Percentiles rank a stretch among this genome's conserved stretches.
phyloP scores from a whole-genome alignment of 2,888 invertebrate species.

The Chymomyza fuscimana region DNA sequence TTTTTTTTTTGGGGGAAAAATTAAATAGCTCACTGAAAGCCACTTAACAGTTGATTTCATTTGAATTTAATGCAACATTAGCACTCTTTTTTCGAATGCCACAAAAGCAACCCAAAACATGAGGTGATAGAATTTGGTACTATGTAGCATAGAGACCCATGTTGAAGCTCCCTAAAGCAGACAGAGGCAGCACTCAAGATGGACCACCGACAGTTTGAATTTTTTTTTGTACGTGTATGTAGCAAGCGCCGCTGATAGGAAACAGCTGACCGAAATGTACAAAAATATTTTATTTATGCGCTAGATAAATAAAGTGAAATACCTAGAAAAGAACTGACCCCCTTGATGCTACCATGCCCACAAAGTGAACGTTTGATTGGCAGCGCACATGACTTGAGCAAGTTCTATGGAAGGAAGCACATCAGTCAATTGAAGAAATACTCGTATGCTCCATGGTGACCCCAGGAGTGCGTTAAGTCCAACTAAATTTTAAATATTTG shows the following conservation, averaged over 20 bases:
- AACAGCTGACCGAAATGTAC: conserved; percentile 67
- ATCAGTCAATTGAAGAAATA: conserved; percentile 1
- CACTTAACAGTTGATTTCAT: conserved; percentile 72
- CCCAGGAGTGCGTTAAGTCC: neutral
- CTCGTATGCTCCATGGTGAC: neutral
- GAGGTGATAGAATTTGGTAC: conserved; percentile 55
- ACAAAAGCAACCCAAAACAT: conserved; percentile 22
- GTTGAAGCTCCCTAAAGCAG: neutral
- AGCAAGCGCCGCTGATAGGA: conserved; percentile 61
- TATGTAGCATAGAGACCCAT: conserved; percentile 9
- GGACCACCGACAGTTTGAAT: conserved; percentile 55
- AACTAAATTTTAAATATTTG: neutral
- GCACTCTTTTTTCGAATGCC: conserved; percentile 44
- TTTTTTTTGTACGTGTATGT: neutral
- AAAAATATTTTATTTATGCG: conserved; percentile 70
- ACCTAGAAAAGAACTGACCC: conserved; percentile 15
- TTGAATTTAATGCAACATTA: conserved; percentile 73
- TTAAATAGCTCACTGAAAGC: conserved; percentile 73
- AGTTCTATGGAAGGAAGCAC: neutral
- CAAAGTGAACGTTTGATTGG: neutral
- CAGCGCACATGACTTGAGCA: conserved; percentile 13
- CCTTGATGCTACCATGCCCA: neutral
- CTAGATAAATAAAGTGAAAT: conserved; percentile 61
- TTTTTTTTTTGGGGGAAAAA: conserved; percentile 49
- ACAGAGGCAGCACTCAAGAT: conserved; percentile 8